Evolutionary conservation across 2,888 invertebrate species (phyloP), one percentile per base, ranked within the genome.

Genomic region (Platerodrilus igneus): DNA sequence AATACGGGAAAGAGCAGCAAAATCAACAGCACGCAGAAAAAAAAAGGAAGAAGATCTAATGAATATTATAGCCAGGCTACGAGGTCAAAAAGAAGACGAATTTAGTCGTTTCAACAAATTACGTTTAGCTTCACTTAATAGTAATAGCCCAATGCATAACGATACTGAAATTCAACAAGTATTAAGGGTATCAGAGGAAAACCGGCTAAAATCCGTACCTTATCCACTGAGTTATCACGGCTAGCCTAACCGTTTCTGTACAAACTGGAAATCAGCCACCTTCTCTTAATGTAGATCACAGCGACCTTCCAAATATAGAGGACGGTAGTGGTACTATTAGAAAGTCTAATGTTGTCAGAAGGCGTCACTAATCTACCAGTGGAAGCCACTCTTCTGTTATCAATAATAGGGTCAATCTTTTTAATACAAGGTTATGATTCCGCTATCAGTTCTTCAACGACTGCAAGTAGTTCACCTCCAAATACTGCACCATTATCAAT

Each of bases 241-340:
- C 87, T 1, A 86, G 85, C 48, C 74, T 89, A 20, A 86, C 85
- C 58, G 86, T 89, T 70, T 85, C 87, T 47, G 63, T 68, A 8
- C 66, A 67, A 50, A 54, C 36, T 13, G 40, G 21, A 26, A 44
- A 36, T 30, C 50, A 45, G 25, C 37, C 45, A 9, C 45, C 72
- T 51, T 70, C 72, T 27, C 71, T 79, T 48, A 76, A 72, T 53
- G 67, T 76, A 50, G 78, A 79, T 56, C 75, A 78, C 42, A 42
- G 35, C 15, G 80, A 81, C 71, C 81, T 82, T 70, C 81, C 81
- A 45, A 81, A 72, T 55, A 81, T 81, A 55, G 82, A 82, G 62
- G 80, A 81, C 41, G 63, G 53, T 18, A 63, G 53, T 17, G 69
- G 68, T 37, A 49, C 64, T 14, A 51, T 63, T 1, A 56, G 58